phyloP scores from a whole-genome alignment of 2,797 vertebrate genomes.

The Morus bassanus region DNA sequence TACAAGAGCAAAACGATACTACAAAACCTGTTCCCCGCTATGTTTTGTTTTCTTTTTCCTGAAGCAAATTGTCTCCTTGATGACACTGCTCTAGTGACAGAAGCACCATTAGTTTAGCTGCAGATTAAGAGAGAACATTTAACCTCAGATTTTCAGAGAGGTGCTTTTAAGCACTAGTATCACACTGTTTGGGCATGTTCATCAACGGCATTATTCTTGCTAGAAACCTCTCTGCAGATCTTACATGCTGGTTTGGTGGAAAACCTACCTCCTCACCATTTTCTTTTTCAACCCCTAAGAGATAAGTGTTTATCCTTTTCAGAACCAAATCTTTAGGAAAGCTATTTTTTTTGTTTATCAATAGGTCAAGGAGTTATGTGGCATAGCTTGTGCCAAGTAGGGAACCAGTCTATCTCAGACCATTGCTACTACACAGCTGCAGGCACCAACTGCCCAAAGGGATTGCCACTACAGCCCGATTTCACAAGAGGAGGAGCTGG shows the following conservation, averaged over 20 bases:
- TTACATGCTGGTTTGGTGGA: neutral
- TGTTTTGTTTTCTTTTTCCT: neutral
- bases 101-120: neutral
- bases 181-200: neutral
- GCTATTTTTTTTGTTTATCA: neutral
- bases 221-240: neutral
- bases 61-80: neutral
- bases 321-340: neutral
- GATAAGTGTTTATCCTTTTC: neutral
- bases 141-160: neutral
- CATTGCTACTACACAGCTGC: neutral
- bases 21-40: neutral
- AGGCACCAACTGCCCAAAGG: neutral
- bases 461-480: neutral
- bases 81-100: neutral
- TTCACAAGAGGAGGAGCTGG: neutral
- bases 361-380: neutral
- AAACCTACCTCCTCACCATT: neutral
- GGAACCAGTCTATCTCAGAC: neutral
- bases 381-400: neutral
- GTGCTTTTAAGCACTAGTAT: neutral
- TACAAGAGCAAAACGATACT: neutral
- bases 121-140: neutral
- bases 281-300: neutral
- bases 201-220: neutral